phyloP scores from a whole-genome alignment of 2,888 invertebrate genomes.

The Xanthorhoe designata region DNA sequence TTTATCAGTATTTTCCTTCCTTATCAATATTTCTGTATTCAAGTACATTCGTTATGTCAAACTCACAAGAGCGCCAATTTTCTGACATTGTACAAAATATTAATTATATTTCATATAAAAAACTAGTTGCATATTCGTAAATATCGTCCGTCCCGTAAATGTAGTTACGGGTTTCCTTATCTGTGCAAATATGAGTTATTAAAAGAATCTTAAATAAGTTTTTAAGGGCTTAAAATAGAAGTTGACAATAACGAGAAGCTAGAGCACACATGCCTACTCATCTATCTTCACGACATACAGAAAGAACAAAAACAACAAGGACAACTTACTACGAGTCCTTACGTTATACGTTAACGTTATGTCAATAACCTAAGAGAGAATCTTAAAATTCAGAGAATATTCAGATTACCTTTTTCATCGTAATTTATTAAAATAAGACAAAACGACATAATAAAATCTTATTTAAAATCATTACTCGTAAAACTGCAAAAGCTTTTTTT shows the following conservation, averaged over 20 bases:
- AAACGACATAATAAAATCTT: too few species aligned
- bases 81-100: not conserved
- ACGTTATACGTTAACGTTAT: not conserved
- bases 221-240: not conserved
- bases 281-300: not conserved
- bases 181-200: not conserved
- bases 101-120: too few species aligned
- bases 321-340: not conserved
- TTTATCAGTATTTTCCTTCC: too few species aligned
- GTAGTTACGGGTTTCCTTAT: not conserved
- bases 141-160: not conserved
- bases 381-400: not conserved
- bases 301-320: slow-evolving; percentile 4
- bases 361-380: not conserved
- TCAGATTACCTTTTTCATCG: not conserved
- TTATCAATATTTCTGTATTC: too few species aligned
- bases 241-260: not conserved
- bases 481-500: too few species aligned
- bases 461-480: too few species aligned
- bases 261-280: not conserved
- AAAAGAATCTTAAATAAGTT: too few species aligned
- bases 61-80: not conserved
- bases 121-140: too few species aligned
- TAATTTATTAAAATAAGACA: not conserved
- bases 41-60: too few species aligned